These are phyloP conservation scores for Chunga burmeisteri DNA, from an alignment of 2,113 vertebrate genomes.

Conservation along the genomic window DNA sequence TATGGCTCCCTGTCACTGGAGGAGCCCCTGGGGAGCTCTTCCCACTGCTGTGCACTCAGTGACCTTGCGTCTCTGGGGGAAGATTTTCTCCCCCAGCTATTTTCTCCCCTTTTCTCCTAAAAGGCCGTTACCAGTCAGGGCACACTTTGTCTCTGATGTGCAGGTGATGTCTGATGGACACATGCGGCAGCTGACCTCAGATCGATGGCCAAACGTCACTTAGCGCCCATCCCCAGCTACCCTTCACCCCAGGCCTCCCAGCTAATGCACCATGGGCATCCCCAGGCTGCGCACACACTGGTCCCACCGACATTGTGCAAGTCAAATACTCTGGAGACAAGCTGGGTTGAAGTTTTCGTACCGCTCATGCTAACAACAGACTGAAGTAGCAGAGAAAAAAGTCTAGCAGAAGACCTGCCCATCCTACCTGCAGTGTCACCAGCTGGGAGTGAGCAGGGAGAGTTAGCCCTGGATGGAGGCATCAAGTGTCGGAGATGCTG, in stretches of 20 bases:
- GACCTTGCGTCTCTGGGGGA: not conserved
- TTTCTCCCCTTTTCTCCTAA: not conserved
- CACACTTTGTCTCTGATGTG: fast-evolving
- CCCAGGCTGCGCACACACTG: no score
- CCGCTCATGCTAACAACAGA: not conserved
- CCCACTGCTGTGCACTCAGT: not conserved
- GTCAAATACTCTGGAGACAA: not conserved
- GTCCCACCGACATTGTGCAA: fast-evolving
- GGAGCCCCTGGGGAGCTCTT: not conserved
- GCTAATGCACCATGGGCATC: not conserved
- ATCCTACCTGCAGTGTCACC: not conserved
- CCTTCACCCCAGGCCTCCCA: not conserved
- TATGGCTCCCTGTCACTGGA: not conserved
- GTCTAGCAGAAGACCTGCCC: not conserved
- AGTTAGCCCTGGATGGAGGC: not conserved
- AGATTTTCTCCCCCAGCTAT: fast-evolving
- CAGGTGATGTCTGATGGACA: not conserved
- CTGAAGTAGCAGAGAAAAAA: not conserved
- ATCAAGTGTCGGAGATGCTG: not conserved
- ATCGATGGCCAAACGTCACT: not conserved
- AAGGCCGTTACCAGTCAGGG: not conserved
- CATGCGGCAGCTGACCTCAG: not conserved
- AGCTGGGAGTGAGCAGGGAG: not conserved
- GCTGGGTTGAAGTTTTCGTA: not conserved
- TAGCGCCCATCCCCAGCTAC: not conserved